A percentile compares a stretch with the other conserved stretches of the same genome.
Conservation (phyloP, 2,888 invertebrate genomes). For the Drosophila quasianomalipes region DNA sequence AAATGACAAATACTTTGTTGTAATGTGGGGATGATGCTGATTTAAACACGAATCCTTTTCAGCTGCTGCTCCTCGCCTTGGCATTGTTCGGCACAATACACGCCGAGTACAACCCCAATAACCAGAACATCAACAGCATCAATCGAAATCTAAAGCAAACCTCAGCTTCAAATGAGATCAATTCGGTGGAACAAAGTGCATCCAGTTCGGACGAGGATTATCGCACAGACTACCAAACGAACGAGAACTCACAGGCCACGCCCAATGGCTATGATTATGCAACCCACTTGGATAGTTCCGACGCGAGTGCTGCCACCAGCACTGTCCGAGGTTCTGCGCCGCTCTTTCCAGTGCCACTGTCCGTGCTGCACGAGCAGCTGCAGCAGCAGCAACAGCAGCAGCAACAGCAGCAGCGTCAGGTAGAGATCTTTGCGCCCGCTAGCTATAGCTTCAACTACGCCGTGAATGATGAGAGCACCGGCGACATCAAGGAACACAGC, state of each 20-base stretch:
- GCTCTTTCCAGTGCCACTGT: conserved; percentile 38
- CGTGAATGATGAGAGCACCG: conserved; percentile 86
- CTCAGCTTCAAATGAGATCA: conserved; percentile 37
- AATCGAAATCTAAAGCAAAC: conserved; percentile 36
- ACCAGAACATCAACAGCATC: conserved; percentile 20
- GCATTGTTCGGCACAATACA: conserved; percentile 34
- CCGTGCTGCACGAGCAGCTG: conserved; percentile 28
- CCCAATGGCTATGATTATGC: conserved; percentile 67
- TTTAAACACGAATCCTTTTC: neutral
- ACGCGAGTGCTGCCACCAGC: conserved; percentile 42
- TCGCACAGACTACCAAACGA: conserved; percentile 52
- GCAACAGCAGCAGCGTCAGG: conserved; percentile 17
- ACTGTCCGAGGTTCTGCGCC: conserved; percentile 22
- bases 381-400: neutral
- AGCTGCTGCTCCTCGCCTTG: conserved; percentile 58
- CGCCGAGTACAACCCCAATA: conserved; percentile 46
- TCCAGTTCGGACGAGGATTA: conserved; percentile 63
- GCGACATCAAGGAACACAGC: conserved; percentile 86
- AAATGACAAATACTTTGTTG: neutral
- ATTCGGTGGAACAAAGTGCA: conserved; percentile 44
- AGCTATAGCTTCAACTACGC: conserved; percentile 85
- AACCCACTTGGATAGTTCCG: conserved; percentile 12
- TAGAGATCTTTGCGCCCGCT: conserved; percentile 72
- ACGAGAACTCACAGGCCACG: conserved; percentile 64
- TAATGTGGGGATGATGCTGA: neutral